These are phyloP conservation scores for Caenorhabditis sulstoni DNA, from an alignment of 2,888 invertebrate species.

Conservation along the genomic window DNA sequence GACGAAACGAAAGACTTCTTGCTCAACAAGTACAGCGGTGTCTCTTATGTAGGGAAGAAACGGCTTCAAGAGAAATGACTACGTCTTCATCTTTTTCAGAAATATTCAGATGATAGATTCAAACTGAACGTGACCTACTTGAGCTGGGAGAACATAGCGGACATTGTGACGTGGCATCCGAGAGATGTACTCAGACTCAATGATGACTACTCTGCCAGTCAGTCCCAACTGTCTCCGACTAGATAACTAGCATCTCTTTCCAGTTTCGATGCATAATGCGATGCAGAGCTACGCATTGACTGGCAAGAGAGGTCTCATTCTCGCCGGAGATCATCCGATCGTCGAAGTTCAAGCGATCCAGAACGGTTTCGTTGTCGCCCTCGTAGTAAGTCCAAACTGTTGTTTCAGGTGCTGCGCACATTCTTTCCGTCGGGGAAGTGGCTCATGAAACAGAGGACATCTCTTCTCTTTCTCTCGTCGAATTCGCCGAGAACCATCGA, in stretches of 20 bases:
- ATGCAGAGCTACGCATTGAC: slow-evolving; percentile 20
- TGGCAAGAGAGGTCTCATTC: slow-evolving; percentile 25
- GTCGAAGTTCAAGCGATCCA: slow-evolving; percentile 46
- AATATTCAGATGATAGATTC: slow-evolving; percentile 33
- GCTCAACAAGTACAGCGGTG: slow-evolving; percentile 33
- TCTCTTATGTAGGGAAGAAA: slow-evolving; percentile 31
- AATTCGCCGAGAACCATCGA: slow-evolving; percentile 31
- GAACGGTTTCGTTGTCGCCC: slow-evolving; percentile 20
- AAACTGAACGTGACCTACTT: slow-evolving; percentile 33
- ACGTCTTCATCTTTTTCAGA: slow-evolving; percentile 7
- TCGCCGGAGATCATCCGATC: slow-evolving; percentile 40
- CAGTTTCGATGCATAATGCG: slow-evolving; percentile 48
- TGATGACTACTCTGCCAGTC: slow-evolving; percentile 40
- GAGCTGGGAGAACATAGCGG: slow-evolving; percentile 50
- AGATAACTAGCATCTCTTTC: not conserved
- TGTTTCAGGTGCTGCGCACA: slow-evolving; percentile 47
- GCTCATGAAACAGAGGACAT: slow-evolving; percentile 38
- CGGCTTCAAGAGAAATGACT: not conserved
- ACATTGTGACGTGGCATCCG: slow-evolving; percentile 48
- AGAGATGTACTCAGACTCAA: slow-evolving; percentile 39
- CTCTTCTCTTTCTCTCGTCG: slow-evolving; percentile 20
- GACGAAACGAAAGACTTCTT: slow-evolving; percentile 28
- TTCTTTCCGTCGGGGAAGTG: slow-evolving; percentile 28
- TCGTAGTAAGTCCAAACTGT: too few relatives aligned
- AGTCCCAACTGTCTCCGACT: not conserved